Evolutionary conservation across 2,888 invertebrate species (phyloP).

Genomic region (Apotomis capreana): DNA sequence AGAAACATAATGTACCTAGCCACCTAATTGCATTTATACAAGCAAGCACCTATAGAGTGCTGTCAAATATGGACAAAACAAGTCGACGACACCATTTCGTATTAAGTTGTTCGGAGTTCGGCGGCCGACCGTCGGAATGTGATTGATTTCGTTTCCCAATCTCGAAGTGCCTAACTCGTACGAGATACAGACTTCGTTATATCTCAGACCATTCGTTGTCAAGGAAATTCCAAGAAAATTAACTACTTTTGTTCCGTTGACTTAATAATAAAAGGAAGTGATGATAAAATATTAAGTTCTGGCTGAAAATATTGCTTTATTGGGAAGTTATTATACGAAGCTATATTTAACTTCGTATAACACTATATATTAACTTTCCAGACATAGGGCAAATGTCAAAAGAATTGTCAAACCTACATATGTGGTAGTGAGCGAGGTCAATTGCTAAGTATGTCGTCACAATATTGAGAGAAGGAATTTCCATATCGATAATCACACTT

Average conservation of each 20-base stretch:
- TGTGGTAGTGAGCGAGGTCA: too few species aligned
- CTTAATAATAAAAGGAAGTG: conserved; percentile 38
- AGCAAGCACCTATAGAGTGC: too few species aligned
- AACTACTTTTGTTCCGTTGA: conserved; percentile 43
- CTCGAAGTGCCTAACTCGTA: conserved; percentile 42
- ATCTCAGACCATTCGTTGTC: conserved; percentile 39
- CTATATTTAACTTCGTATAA: too few species aligned
- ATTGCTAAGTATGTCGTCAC: too few species aligned
- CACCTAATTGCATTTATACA: too few species aligned
- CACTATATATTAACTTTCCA: too few species aligned
- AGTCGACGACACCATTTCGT: conserved; percentile 26
- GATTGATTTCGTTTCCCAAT: conserved; percentile 57
- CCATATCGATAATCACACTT: too few species aligned
- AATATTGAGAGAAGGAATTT: too few species aligned
- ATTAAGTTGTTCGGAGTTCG: background rate
- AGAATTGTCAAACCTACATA: too few species aligned
- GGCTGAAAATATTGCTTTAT: background rate
- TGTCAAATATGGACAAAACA: background rate
- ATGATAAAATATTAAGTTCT: conserved; percentile 19
- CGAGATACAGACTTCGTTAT: conserved; percentile 44
- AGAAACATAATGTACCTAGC: too few species aligned
- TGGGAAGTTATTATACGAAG: background rate
- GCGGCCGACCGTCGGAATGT: conserved; percentile 42
- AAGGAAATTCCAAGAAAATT: conserved; percentile 43
- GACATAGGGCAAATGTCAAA: too few species aligned